Base-by-base conservation (phyloP, 2,797 vertebrate genomes). In the Onychomys leucogaster region DNA sequence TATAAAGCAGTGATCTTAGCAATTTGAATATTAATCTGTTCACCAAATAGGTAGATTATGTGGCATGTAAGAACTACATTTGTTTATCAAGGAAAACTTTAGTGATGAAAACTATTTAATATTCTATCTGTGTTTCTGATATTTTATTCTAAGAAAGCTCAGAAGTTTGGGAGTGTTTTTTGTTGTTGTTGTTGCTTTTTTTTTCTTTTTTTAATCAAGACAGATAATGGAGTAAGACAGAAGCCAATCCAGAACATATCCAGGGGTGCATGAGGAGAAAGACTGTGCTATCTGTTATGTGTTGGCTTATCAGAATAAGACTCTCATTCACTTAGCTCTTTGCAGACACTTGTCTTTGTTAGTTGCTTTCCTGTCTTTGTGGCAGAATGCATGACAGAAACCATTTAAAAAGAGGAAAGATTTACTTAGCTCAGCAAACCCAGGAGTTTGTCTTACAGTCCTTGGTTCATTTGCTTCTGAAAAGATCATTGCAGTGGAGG, bases 231-330 rank as follows among this genome's bases (percentile, higher is more conserved):
- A 99, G 99, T 1, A 99, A 98, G 78, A 99, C 98, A 0, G 98
- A 99, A 97, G 98, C 99, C 55, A 99, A 99, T 95, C 99, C 99
- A 88, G 99, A 99, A 86, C 99, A 98, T 0, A 98, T 99, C 78
- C 99, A 99, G 81, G 98, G 98, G 99, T 76, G 71, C 98, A 99
- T 94, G 99, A 99, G 80, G 99, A 99, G 97, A 99, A 99, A 83
- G 99, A 99, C 63, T 99, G 99, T 97, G 96, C 99, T 55, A 98
- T 99, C 14, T 97, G 98, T 61, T 99, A 99, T 96, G 99, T 99
- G 89, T 94, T 99, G 6, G 99, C 99, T 73, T 99, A 99, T 98
- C 99, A 99, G 99, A 99, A 99, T 98, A 99, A 99, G 81, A 99
- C 99, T 98, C 98, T 99, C 29, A 99, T 99, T 69, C 99, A 99